Evolutionary conservation across 2,797 vertebrate genomes (phyloP).

Genomic region (Enteromius argenteus): DNA sequence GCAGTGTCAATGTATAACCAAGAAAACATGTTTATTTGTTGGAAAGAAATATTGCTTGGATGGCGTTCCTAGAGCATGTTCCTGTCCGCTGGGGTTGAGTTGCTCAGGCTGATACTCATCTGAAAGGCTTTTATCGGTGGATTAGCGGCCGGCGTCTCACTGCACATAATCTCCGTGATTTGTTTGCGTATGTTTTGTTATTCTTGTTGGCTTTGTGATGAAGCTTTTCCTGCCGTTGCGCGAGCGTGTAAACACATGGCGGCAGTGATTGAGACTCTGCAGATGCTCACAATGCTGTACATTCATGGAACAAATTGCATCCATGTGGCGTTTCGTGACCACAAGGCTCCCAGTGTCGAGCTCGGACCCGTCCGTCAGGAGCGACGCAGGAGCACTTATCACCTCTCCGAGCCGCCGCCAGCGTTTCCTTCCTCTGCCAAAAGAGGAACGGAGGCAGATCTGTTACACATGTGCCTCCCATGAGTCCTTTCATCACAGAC

Average conservation of each 20-base stretch:
- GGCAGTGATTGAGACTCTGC: conserved; percentile 45
- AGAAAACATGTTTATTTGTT: too few species aligned
- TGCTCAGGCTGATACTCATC: not conserved
- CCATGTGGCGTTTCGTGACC: conserved; percentile 75
- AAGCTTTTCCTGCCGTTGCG: conserved; percentile 37
- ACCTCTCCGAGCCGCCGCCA: conserved; percentile 68
- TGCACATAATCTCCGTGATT: not conserved
- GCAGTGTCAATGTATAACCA: not conserved
- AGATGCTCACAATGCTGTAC: conserved; percentile 78
- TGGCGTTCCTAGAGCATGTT: not conserved
- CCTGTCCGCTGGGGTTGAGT: not conserved
- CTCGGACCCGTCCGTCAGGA: conserved; percentile 72
- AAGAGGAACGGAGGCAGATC: conserved; percentile 48
- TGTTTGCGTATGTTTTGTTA: conserved; percentile 22
- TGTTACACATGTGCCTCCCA: conserved; percentile 41
- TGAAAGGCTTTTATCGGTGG: conserved; percentile 6
- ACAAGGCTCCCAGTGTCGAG: conserved; percentile 82
- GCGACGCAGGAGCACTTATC: conserved; percentile 81
- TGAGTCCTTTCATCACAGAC: conserved; percentile 7
- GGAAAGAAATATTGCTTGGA: not conserved
- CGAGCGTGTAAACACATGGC: not conserved
- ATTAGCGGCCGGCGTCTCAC: conserved; percentile 10
- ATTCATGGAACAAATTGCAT: conserved; percentile 86
- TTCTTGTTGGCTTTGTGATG: conserved; percentile 25
- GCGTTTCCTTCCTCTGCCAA: conserved; percentile 68